These are phyloP conservation scores for Myopa tessellatipennis DNA, from an alignment of 2,888 invertebrate species.

Conservation along the genomic window DNA sequence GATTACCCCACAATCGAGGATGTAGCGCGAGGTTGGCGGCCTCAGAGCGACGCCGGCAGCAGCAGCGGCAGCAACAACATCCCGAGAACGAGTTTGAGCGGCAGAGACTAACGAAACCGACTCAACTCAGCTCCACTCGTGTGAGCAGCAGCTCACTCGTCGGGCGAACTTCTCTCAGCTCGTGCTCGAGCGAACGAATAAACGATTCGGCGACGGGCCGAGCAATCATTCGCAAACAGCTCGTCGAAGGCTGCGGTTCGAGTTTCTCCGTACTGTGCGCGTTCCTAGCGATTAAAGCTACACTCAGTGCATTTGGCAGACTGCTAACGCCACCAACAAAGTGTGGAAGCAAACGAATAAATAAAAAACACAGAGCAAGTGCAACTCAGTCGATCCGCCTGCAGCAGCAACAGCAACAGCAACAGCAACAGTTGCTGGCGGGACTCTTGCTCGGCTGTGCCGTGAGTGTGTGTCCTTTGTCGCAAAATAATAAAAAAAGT, in stretches of 20 bases:
- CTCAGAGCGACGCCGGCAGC: conserved; percentile 42
- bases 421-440: conserved; percentile 13
- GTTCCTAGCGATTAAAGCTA: conserved; percentile 40
- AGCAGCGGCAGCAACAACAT: background rate
- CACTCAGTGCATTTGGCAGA: conserved; percentile 6
- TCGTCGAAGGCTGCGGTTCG: conserved; percentile 66
- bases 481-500: background rate
- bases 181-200: conserved; percentile 40
- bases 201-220: conserved; percentile 45
- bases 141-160: background rate
- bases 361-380: background rate
- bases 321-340: background rate
- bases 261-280: conserved; percentile 51
- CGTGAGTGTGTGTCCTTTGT: background rate
- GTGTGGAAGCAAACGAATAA: background rate
- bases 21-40: conserved; percentile 64
- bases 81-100: conserved; percentile 22
- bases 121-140: background rate
- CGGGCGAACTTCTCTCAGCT: background rate
- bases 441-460: background rate
- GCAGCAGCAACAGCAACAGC: conserved; percentile 11
- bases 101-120: background rate
- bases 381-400: background rate
- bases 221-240: conserved; percentile 68
- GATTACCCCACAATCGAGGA: conserved; percentile 64